Conservation (phyloP, 2,113 vertebrate genomes). For the Calidris pugnax region DNA sequence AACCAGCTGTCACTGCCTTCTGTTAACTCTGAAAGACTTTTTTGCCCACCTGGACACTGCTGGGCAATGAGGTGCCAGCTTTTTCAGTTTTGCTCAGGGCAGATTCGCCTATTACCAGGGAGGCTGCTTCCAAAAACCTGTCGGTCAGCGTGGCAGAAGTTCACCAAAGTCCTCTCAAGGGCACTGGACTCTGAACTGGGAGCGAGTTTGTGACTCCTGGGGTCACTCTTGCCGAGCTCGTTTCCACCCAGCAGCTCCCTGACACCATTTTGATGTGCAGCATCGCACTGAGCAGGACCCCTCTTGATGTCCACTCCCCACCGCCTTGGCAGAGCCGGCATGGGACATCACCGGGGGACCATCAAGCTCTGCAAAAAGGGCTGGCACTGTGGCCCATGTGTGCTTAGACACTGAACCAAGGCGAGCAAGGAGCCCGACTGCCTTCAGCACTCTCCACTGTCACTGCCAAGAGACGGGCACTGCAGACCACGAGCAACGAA, state of each 20-base stretch:
- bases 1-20: constrained; percentile 54
- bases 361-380: background rate
- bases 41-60: constrained; percentile 3
- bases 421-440: rapidly evolving
- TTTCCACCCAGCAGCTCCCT: too few species aligned
- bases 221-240: background rate
- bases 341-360: background rate
- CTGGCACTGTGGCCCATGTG: rapidly evolving
- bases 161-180: constrained; percentile 31
- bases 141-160: background rate
- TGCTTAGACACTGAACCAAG: background rate
- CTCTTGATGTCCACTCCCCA: rapidly evolving
- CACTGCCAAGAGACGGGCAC: background rate
- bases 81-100: constrained; percentile 22
- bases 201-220: background rate
- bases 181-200: background rate
- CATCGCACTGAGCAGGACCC: background rate
- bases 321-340: background rate
- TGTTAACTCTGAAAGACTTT: constrained; percentile 26
- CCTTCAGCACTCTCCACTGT: background rate
- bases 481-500: background rate
- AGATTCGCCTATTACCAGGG: background rate
- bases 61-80: background rate
- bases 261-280: background rate
- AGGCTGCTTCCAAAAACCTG: background rate